Evolutionary conservation across 2,113 vertebrate genomes (phyloP).

Genomic region (Spea multiplicata): DNA sequence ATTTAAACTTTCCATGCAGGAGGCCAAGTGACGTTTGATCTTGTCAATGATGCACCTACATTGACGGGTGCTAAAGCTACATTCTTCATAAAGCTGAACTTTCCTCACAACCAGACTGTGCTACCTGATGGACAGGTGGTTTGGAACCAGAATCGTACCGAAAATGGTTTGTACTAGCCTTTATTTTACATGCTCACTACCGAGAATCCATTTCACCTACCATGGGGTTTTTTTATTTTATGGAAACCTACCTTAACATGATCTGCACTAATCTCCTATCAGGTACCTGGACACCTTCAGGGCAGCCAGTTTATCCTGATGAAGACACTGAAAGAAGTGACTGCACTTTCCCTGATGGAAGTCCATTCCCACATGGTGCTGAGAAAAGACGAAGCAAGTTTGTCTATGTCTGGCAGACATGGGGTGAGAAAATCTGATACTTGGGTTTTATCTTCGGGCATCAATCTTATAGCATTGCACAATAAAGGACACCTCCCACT

Average conservation of each 20-base stretch:
- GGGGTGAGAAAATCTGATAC: constrained; percentile 68
- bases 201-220: no score
- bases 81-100: constrained; percentile 77
- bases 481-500: background rate
- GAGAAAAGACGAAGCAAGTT: constrained; percentile 67
- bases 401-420: constrained; percentile 89
- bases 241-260: no score
- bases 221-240: no score
- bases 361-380: constrained; percentile 60
- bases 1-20: constrained; percentile 61
- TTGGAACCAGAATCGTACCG: constrained; percentile 76
- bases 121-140: constrained; percentile 77
- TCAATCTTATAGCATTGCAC: no score
- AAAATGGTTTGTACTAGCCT: constrained; percentile 69
- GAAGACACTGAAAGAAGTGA: constrained; percentile 45
- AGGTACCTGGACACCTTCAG: constrained; percentile 73
- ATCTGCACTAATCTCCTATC: background rate
- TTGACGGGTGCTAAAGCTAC: constrained; percentile 78
- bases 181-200: background rate
- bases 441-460: background rate
- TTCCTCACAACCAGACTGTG: constrained; percentile 78
- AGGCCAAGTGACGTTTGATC: constrained; percentile 75
- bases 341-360: constrained; percentile 80
- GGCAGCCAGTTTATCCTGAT: constrained; percentile 78
- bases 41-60: constrained; percentile 84